Base-by-base conservation (phyloP, 1,140 invertebrate genomes). In the Melipona quadrifasciata region DNA sequence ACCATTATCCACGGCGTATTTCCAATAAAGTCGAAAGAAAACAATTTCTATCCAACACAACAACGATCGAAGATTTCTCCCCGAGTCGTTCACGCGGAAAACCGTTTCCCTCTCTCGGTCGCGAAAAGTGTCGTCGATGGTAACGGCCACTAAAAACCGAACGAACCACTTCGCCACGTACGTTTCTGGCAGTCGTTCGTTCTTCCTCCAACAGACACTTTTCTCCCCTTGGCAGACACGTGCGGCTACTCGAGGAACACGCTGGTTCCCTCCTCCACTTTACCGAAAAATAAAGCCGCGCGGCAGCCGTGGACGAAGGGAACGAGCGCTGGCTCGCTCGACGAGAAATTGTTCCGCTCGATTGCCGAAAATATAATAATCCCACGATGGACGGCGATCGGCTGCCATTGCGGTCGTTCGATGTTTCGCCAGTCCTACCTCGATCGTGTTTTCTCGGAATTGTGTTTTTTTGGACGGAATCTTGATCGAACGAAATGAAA, bases 101-200 rank as follows among this genome's bases (percentile, higher is more conserved):
- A 83, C 31, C 14, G 17, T 65, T 11, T n/a, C 72, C 55, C 27
- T 55, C 19, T 8, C 19, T 21, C 34, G 16, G 34, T 12, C 31
- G 12, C 19, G 68, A 34, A 21, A 57, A 72, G 82, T 55, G 77
- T 80, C 82, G 82, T 51, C 83, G 77, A 80, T 80, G 57, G 70
- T 84, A 80, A 84, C 77, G 68, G 53, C 58, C 83, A 80, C 83
- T 84, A 80, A 84, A 84, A 80, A 72, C 57, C 83, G 77, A 80
- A n/a, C 57, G 76, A 67, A 71, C 70, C 83, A 80, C 83, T 84
- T 77, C 70, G 77, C 70, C 75, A 73, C 77, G 76, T 84, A 80
- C 77, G 77, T 53, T 78, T 61, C 82, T 65, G 82, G 74, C 65
- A 70, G 73, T 70, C 82, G 80, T 74, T 67, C 80, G 14, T 61